Conservation (phyloP, 2,797 vertebrate genomes). For the Coracias cyanogaster region DNA sequence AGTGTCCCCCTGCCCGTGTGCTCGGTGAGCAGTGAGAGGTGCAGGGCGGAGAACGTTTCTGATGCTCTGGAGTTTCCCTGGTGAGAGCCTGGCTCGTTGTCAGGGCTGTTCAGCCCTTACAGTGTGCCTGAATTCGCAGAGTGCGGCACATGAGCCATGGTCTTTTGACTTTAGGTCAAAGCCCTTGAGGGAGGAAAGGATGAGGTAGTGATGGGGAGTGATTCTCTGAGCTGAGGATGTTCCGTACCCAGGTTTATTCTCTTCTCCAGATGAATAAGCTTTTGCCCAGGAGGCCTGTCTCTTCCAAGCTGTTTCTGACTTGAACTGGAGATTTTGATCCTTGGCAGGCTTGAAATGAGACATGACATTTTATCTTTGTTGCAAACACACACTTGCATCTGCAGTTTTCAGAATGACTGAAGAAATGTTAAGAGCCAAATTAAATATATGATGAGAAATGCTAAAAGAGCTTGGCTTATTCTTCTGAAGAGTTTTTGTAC, state of each 20-base stretch:
- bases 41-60: accelerated
- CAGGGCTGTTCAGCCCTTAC: neutral
- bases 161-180: neutral
- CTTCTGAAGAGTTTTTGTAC: neutral
- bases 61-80: neutral
- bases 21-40: accelerated
- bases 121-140: neutral
- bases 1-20: neutral
- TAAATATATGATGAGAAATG: neutral
- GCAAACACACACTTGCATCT: neutral
- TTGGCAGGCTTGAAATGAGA: neutral
- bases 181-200: neutral
- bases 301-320: neutral
- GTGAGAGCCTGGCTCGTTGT: accelerated
- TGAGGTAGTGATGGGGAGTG: accelerated
- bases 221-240: neutral
- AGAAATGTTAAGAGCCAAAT: neutral
- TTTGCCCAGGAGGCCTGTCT: neutral
- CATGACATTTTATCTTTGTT: neutral
- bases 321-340: neutral
- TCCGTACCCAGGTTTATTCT: neutral
- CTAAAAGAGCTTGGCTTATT: neutral
- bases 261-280: neutral
- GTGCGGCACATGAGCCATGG: accelerated
- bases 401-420: neutral